Evolutionary conservation across 1,140 invertebrate genomes (phyloP).

Genomic region (Daktulosphaira vitifoliae): DNA sequence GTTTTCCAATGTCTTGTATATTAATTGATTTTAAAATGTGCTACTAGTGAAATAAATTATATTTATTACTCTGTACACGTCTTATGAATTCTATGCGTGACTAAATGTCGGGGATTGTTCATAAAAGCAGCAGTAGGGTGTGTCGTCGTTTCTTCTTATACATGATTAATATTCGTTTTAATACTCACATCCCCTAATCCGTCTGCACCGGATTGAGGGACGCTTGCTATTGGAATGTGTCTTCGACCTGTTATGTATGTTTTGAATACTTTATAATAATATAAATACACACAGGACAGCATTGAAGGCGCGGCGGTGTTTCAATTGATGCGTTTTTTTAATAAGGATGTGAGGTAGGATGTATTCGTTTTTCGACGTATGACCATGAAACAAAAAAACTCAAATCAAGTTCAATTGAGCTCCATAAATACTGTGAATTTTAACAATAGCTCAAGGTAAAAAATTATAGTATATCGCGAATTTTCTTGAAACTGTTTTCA

Average conservation of each 20-base stretch:
- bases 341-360: conserved; percentile 21
- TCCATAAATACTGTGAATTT: background rate
- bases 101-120: conserved; percentile 13
- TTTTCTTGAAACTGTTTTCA: too few relatives aligned
- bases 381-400: conserved; percentile 14
- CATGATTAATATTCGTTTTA: too few relatives aligned
- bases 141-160: too few relatives aligned
- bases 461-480: background rate
- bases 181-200: conserved; percentile 12
- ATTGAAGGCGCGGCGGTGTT: background rate
- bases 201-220: background rate
- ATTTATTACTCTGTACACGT: background rate
- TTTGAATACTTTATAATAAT: background rate
- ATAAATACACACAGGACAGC: background rate
- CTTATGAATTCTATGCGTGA: background rate
- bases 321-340: conserved; percentile 24
- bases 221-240: background rate
- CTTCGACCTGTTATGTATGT: background rate
- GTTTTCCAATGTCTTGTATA: too few relatives aligned
- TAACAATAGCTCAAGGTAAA: conserved; percentile 22
- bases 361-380: conserved; percentile 2
- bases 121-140: too few relatives aligned
- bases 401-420: conserved; percentile 18
- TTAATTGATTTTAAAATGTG: too few relatives aligned
- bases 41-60: too few relatives aligned